Conservation (phyloP, 2,113 vertebrate species). For the Potamarius usumacintae region DNA sequence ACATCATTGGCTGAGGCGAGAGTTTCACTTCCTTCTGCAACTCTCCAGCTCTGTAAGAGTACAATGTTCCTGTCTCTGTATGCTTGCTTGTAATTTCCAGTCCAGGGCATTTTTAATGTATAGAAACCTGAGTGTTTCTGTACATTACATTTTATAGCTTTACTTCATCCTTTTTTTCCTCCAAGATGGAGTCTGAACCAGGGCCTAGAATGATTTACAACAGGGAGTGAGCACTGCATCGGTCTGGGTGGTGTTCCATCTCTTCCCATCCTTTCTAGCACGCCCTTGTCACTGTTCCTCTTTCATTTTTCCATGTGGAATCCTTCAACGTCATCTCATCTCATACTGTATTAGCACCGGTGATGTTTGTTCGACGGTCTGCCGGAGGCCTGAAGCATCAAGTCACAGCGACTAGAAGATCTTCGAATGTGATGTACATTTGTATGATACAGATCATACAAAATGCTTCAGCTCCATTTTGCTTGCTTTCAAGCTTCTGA, state of each 20-base stretch:
- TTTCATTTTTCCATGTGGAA: constrained; percentile 2
- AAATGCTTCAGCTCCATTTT: not conserved
- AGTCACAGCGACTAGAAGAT: not conserved
- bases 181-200: not conserved
- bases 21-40: constrained; percentile 45
- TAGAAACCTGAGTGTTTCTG: not conserved
- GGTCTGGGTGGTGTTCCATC: not conserved
- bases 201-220: not conserved
- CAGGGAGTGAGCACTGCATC: not conserved
- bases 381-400: not conserved
- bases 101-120: not conserved
- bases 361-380: not conserved
- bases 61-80: not conserved
- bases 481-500: not conserved
- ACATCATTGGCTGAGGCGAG: constrained; percentile 13
- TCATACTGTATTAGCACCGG: not conserved
- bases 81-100: not conserved
- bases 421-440: not conserved
- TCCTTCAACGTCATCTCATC: not conserved
- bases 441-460: not conserved
- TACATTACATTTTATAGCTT: not conserved
- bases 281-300: not conserved
- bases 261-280: not conserved
- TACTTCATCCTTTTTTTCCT: not conserved
- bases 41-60: not conserved